Evolutionary conservation across 2,888 invertebrate genomes (phyloP).

Genomic region (Eubasilissa splendida): DNA sequence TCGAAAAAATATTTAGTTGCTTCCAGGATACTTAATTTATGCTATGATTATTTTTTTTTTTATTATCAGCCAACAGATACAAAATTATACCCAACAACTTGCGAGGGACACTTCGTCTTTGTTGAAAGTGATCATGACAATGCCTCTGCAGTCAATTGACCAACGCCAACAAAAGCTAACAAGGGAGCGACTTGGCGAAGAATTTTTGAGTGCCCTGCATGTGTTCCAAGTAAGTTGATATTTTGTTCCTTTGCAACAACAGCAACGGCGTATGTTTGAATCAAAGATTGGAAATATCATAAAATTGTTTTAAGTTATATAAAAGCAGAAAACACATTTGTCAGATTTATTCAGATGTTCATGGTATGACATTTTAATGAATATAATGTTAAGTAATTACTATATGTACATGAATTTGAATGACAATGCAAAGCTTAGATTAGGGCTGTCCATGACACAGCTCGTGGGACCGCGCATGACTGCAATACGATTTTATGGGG

Average conservation of each 20-base stretch:
- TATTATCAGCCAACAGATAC: constrained; percentile 76
- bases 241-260: neutral
- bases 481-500: no score
- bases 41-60: neutral
- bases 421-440: no score
- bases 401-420: no score
- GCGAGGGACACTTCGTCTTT: constrained; percentile 93
- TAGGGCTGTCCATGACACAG: no score
- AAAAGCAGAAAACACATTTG: no score
- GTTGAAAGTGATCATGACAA: constrained; percentile 85
- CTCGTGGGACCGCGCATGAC: no score
- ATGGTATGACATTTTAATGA: no score
- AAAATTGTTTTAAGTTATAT: no score
- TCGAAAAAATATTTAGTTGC: no score
- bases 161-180: constrained; percentile 89
- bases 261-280: neutral
- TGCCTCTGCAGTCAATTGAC: constrained; percentile 76
- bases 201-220: constrained; percentile 91
- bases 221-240: constrained; percentile 79
- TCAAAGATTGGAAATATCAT: neutral
- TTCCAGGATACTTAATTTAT: no score
- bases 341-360: no score
- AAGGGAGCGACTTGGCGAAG: constrained; percentile 90
- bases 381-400: no score
- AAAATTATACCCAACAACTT: constrained; percentile 95